phyloP scores from a whole-genome alignment of 2,113 vertebrate genomes.

The Prochilodus magdalenae region DNA sequence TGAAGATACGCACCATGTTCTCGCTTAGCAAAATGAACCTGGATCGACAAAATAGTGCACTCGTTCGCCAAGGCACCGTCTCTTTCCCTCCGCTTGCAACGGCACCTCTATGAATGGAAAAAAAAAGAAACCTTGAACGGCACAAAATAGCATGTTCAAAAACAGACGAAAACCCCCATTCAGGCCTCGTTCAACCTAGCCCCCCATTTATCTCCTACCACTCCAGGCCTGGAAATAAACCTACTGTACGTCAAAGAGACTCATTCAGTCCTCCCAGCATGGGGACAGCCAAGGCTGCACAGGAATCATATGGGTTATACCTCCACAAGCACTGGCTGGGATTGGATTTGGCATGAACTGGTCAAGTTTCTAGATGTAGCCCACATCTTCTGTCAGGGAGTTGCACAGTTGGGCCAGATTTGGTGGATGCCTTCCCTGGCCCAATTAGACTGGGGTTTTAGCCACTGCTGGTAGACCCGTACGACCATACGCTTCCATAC shows the following conservation, averaged over 20 bases:
- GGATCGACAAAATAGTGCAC: conserved; percentile 50
- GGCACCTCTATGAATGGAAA: background rate
- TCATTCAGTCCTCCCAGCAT: background rate
- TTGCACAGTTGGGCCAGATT: no score
- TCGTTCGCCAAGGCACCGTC: conserved; percentile 44
- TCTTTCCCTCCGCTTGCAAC: background rate
- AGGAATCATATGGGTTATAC: background rate
- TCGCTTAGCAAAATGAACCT: conserved; percentile 58
- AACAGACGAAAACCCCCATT: background rate
- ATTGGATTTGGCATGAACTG: no score
- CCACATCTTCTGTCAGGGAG: no score
- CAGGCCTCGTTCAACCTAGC: background rate
- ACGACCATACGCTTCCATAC: no score
- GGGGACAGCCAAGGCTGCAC: background rate
- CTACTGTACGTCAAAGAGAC: background rate
- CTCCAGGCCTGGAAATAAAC: background rate
- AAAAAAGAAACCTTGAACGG: conserved; percentile 6
- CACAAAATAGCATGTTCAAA: background rate
- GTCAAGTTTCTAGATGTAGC: no score
- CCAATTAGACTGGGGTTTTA: no score
- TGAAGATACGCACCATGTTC: conserved; percentile 46
- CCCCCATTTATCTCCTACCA: background rate
- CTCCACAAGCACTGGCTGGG: no score
- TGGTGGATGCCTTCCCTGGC: no score
- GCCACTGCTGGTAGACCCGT: no score